These are phyloP conservation scores for Prinia subflava DNA, from an alignment of 2,113 vertebrate genomes.

Conservation along the genomic window DNA sequence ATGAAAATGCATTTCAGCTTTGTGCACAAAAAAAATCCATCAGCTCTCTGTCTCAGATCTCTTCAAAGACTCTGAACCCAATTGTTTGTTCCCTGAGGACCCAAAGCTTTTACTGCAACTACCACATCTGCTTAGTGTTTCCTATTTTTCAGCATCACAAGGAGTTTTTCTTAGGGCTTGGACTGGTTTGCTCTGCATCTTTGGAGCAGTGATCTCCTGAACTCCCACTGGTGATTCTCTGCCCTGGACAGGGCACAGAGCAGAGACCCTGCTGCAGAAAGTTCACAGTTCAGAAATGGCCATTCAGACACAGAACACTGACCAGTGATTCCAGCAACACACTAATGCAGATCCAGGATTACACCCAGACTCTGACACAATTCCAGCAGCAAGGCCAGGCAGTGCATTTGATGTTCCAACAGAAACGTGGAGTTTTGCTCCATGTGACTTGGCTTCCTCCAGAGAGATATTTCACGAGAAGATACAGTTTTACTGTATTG, in stretches of 20 bases:
- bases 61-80: slow-evolving; percentile 17
- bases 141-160: not conserved
- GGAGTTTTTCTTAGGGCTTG: not conserved
- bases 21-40: not conserved
- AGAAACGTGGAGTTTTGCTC: not conserved
- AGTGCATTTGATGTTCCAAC: not conserved
- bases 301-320: not conserved
- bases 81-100: not conserved
- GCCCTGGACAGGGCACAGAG: not conserved
- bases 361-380: not conserved
- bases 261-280: not conserved
- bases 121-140: slow-evolving; percentile 34
- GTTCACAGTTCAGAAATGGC: not conserved
- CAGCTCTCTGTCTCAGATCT: not conserved
- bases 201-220: not conserved
- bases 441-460: not conserved
- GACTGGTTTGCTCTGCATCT: not conserved
- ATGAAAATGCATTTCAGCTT: slow-evolving; percentile 5
- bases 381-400: not conserved
- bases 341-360: not conserved
- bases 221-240: not conserved
- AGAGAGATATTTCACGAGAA: not conserved
- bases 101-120: slow-evolving; percentile 8
- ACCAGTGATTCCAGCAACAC: not conserved
- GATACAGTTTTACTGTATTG: not conserved